A percentile compares a stretch with the other conserved stretches of the same genome.
phyloP scores from a whole-genome alignment of 1,140 invertebrate genomes.

The Branchinecta lindahli region DNA sequence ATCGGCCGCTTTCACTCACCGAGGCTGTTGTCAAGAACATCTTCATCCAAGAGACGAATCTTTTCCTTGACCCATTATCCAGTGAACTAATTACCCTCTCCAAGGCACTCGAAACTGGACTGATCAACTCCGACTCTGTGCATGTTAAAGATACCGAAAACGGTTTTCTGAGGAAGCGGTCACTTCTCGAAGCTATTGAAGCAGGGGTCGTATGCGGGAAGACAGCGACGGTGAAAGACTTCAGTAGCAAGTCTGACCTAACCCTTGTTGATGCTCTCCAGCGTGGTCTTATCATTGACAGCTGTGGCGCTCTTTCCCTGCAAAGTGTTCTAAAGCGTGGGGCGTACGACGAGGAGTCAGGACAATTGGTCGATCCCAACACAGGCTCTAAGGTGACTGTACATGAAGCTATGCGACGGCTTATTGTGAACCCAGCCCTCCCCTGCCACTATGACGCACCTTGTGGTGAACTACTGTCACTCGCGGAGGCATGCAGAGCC shows the following conservation, averaged over 20 bases:
- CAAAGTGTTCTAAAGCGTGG: slow-evolving; percentile 74
- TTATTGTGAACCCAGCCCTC: slow-evolving; percentile 56
- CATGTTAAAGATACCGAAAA: slow-evolving; percentile 61
- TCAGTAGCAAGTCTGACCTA: slow-evolving; percentile 46
- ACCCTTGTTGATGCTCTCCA: slow-evolving; percentile 64
- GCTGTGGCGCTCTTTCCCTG: slow-evolving; percentile 60
- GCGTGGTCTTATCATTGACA: slow-evolving; percentile 58
- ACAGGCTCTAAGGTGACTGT: slow-evolving; percentile 58
- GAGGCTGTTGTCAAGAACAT: slow-evolving; percentile 69
- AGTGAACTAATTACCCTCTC: slow-evolving; percentile 54
- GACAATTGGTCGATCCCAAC: slow-evolving; percentile 62
- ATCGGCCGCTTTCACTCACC: slow-evolving; percentile 60
- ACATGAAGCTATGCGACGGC: slow-evolving; percentile 63
- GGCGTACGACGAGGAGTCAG: slow-evolving; percentile 57
- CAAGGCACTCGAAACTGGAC: slow-evolving; percentile 52
- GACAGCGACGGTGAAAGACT: slow-evolving; percentile 52
- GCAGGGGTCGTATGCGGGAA: slow-evolving; percentile 53
- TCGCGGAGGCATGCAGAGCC: slow-evolving; percentile 58
- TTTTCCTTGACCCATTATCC: slow-evolving; percentile 61
- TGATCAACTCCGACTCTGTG: slow-evolving; percentile 66
- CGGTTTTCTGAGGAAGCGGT: slow-evolving; percentile 54
- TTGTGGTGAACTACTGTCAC: slow-evolving; percentile 45
- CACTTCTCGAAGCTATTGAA: slow-evolving; percentile 55
- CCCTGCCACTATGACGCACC: slow-evolving; percentile 63
- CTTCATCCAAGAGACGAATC: slow-evolving; percentile 51